Evolutionary conservation across 1,140 invertebrate genomes (phyloP).

Genomic region (Protaetia brevitarsis): DNA sequence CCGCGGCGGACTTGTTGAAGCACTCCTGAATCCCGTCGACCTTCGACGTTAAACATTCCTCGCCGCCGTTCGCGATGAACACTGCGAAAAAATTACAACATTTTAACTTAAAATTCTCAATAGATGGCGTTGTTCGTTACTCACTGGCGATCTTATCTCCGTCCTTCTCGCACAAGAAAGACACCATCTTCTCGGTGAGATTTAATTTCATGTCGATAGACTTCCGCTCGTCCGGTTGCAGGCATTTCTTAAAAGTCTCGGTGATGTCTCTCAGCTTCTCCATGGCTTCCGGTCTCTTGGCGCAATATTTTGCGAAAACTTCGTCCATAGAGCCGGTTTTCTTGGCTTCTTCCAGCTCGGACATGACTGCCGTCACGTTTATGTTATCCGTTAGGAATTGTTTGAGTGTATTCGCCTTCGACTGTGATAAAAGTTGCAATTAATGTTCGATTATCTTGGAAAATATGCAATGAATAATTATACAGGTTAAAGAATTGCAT

Average conservation of each 20-base stretch:
- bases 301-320: slow-evolving; percentile 69
- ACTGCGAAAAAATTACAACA: slow-evolving; percentile 31
- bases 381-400: slow-evolving; percentile 36
- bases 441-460: too few species aligned
- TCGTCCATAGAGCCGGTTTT: slow-evolving; percentile 55
- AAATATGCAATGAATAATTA: background rate
- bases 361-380: slow-evolving; percentile 38
- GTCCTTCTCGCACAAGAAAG: slow-evolving; percentile 73
- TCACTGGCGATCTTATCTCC: slow-evolving; percentile 76
- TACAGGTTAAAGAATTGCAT: too few species aligned
- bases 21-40: slow-evolving; percentile 35
- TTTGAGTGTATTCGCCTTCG: background rate
- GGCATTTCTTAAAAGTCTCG: slow-evolving; percentile 58
- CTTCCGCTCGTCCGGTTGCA: slow-evolving; percentile 58
- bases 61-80: slow-evolving; percentile 43
- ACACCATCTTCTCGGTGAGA: slow-evolving; percentile 61
- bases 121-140: slow-evolving; percentile 40
- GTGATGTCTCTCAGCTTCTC: slow-evolving; percentile 62
- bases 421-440: background rate
- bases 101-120: background rate
- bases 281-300: slow-evolving; percentile 57
- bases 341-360: slow-evolving; percentile 59
- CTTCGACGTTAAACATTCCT: slow-evolving; percentile 35
- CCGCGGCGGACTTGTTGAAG: slow-evolving; percentile 35
- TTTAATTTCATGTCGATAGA: slow-evolving; percentile 59